phyloP scores from a whole-genome alignment of 1,140 invertebrate species.

The Aphidius ervi region DNA sequence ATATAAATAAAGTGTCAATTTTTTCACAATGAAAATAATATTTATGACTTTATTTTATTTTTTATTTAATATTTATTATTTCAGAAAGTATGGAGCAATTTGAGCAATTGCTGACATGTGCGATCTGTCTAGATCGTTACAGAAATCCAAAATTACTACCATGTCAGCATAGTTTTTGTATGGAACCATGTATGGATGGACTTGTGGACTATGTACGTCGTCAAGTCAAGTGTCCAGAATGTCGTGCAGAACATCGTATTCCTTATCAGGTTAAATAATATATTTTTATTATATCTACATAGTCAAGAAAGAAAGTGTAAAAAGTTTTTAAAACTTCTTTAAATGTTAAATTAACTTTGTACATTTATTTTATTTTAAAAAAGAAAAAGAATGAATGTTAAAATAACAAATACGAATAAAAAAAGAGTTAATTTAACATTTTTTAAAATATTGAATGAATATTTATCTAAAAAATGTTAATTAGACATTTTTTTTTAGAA shows the following conservation, averaged over 20 bases:
- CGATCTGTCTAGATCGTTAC: constrained; percentile 95
- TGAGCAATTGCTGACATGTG: constrained; percentile 95
- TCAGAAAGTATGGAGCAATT: constrained; percentile 83
- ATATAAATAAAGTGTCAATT: not conserved
- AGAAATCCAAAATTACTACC: constrained; percentile 95
- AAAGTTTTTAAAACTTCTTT: not conserved
- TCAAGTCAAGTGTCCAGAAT: constrained; percentile 99
- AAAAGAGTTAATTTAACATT: too few species aligned
- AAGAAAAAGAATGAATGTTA: too few species aligned
- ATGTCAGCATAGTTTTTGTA: constrained; percentile 99
- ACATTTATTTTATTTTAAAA: too few species aligned
- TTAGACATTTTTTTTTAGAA: too few species aligned
- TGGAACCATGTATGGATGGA: constrained; percentile 96
- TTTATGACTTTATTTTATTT: not conserved
- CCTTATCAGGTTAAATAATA: constrained; percentile 69
- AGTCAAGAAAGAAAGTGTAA: too few species aligned
- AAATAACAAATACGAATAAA: too few species aligned
- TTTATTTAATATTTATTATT: too few species aligned
- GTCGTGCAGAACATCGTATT: constrained; percentile 93
- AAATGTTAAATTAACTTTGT: constrained; percentile 2
- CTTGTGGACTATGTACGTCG: constrained; percentile 90
- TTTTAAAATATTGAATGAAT: too few species aligned
- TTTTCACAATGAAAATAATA: not conserved
- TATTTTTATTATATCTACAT: too few species aligned
- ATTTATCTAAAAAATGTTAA: too few species aligned